Conservation (phyloP, 2,797 vertebrate species). For the Ibycter americanus region DNA sequence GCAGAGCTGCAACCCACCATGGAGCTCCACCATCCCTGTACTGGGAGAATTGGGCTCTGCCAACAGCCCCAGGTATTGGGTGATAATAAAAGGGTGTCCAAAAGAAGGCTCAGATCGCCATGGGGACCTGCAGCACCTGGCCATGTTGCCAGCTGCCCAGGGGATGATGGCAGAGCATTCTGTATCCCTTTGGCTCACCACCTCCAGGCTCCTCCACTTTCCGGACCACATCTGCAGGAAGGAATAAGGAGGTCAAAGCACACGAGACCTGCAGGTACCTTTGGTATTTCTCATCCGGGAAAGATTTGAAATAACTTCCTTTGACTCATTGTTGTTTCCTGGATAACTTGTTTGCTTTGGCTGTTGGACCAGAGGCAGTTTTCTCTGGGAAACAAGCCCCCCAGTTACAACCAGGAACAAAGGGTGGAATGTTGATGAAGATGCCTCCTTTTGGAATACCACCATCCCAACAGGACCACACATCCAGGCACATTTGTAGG, state of each 20-base stretch:
- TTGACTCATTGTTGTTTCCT: not conserved
- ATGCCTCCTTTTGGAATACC: not conserved
- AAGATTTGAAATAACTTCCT: not conserved
- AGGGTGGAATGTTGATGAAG: not conserved
- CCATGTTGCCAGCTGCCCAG: not conserved
- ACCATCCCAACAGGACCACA: not conserved
- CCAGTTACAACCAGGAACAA: rapidly evolving
- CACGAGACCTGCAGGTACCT: not conserved
- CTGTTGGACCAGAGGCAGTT: not conserved
- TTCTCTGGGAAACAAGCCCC: not conserved
- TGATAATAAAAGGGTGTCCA: not conserved
- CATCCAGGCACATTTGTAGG: rapidly evolving
- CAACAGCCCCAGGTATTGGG: not conserved
- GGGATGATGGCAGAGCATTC: not conserved
- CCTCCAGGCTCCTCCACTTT: not conserved
- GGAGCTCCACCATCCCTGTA: rapidly evolving
- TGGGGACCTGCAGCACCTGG: not conserved
- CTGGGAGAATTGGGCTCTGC: not conserved
- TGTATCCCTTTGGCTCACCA: not conserved
- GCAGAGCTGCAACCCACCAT: not conserved
- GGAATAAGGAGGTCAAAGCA: not conserved
- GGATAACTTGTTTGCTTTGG: not conserved
- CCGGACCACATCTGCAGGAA: rapidly evolving
- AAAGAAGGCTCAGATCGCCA: not conserved
- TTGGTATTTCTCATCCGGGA: not conserved